These are phyloP conservation scores for Nothobranchius furzeri DNA, from an alignment of 2,113 vertebrate genomes.

Conservation along the genomic window DNA sequence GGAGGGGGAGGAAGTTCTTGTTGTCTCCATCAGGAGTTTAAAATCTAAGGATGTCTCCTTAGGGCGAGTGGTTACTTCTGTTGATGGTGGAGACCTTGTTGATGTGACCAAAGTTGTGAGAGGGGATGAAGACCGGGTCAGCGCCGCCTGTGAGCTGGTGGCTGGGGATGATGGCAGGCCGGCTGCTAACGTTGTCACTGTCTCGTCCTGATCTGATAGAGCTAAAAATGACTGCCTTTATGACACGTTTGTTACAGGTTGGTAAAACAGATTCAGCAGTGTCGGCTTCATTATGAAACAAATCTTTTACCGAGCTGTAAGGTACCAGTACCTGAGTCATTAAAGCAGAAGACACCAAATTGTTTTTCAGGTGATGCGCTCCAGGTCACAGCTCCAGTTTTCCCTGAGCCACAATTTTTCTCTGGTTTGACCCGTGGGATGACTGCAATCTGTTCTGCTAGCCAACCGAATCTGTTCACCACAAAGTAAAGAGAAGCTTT, in stretches of 20 bases:
- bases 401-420: conserved; percentile 53
- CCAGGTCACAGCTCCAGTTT: conserved; percentile 65
- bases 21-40: neutral
- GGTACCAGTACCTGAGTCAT: conserved; percentile 55
- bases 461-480: conserved; percentile 74
- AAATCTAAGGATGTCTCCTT: neutral
- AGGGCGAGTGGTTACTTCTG: neutral
- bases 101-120: neutral
- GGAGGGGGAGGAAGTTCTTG: neutral
- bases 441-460: conserved; percentile 58
- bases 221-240: neutral
- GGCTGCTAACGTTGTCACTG: neutral
- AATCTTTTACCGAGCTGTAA: neutral
- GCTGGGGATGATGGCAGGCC: too few relatives aligned
- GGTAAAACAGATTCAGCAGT: too few relatives aligned
- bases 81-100: neutral
- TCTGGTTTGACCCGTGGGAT: conserved; percentile 57
- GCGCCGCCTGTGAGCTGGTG: neutral
- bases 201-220: conserved; percentile 30
- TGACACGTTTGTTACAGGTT: neutral
- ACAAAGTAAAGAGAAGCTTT: neutral
- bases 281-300: too few relatives aligned
- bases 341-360: conserved; percentile 77
- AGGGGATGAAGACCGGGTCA: neutral
- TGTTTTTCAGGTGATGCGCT: rapidly evolving